Percentiles rank a stretch among this genome's conserved stretches.
Conservation (phyloP, 2,888 invertebrate genomes). For the Drosophila seclusa region DNA sequence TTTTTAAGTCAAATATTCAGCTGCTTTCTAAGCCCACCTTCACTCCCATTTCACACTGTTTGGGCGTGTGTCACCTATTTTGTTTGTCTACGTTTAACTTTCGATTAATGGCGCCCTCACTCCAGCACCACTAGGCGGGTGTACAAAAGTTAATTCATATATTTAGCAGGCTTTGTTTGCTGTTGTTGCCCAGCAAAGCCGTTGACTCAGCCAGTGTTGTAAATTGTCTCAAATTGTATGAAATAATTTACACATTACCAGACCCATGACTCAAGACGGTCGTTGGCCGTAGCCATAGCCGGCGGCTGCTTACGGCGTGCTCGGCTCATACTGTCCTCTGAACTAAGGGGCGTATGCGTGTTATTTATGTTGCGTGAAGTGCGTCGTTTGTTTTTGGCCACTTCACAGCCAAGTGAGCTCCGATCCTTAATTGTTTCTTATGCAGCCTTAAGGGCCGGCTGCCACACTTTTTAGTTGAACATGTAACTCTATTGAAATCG, state of each 20-base stretch:
- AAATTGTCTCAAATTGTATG: slow-evolving; percentile 80
- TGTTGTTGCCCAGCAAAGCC: slow-evolving; percentile 47
- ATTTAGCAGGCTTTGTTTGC: slow-evolving; percentile 63
- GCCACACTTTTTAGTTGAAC: slow-evolving; percentile 25
- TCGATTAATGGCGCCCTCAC: slow-evolving; percentile 34
- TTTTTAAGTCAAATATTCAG: slow-evolving; percentile 7
- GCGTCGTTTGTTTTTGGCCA: slow-evolving; percentile 74
- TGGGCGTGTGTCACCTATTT: slow-evolving; percentile 42
- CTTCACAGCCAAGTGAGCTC: slow-evolving; percentile 64
- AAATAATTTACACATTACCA: slow-evolving; percentile 82
- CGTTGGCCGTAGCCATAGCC: slow-evolving; percentile 45
- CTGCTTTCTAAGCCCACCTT: not conserved
- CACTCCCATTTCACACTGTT: not conserved
- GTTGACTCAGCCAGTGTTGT: slow-evolving; percentile 60
- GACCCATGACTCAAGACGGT: slow-evolving; percentile 72
- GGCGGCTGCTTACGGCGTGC: slow-evolving; percentile 24
- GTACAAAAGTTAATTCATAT: slow-evolving; percentile 78
- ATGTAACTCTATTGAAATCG: not conserved
- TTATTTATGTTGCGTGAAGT: slow-evolving; percentile 78
- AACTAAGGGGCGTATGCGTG: slow-evolving; percentile 77
- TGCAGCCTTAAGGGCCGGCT: slow-evolving; percentile 52
- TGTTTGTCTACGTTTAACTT: slow-evolving; percentile 66
- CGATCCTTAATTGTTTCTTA: slow-evolving; percentile 75
- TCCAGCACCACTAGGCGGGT: slow-evolving; percentile 12
- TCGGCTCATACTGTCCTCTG: slow-evolving; percentile 52